Percentiles rank a stretch among this genome's conserved stretches.
These are phyloP conservation scores for Cantharis nigra DNA, from an alignment of 2,888 invertebrate species.

Conservation along the genomic window DNA sequence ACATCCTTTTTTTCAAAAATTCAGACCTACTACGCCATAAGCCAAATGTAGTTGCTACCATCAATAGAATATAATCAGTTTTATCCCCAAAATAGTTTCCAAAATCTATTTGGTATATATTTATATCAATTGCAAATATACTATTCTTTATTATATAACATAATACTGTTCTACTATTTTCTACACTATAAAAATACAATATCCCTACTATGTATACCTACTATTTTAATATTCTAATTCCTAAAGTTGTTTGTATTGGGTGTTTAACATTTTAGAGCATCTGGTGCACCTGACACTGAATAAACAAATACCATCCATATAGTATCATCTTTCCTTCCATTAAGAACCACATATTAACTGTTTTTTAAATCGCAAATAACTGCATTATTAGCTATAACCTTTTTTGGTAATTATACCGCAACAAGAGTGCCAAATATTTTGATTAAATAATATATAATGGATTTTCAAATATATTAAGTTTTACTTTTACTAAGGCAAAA, in stretches of 20 bases:
- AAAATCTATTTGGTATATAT: no score
- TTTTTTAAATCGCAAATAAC: not conserved
- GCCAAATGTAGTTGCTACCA: not conserved
- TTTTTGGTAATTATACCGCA: not conserved
- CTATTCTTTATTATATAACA: no score
- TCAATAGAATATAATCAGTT: no score
- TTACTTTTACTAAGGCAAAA: not conserved
- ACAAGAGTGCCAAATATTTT: not conserved
- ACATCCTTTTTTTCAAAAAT: no score
- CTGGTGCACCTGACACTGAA: not conserved
- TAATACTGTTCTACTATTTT: no score
- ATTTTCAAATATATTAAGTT: not conserved
- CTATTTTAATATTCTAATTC: no score
- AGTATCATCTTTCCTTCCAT: not conserved
- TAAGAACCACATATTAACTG: not conserved
- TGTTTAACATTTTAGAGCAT: not conserved
- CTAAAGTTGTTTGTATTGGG: no score
- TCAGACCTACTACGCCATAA: no score
- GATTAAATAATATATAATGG: not conserved
- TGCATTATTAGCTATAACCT: not conserved
- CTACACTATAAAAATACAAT: no score
- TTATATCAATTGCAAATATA: no score
- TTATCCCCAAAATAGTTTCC: no score
- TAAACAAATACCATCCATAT: not conserved
- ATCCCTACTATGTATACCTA: no score